Percentiles rank a stretch among this genome's conserved stretches.
phyloP scores from a whole-genome alignment of 1,140 invertebrate genomes.

The Radopholus similis region DNA sequence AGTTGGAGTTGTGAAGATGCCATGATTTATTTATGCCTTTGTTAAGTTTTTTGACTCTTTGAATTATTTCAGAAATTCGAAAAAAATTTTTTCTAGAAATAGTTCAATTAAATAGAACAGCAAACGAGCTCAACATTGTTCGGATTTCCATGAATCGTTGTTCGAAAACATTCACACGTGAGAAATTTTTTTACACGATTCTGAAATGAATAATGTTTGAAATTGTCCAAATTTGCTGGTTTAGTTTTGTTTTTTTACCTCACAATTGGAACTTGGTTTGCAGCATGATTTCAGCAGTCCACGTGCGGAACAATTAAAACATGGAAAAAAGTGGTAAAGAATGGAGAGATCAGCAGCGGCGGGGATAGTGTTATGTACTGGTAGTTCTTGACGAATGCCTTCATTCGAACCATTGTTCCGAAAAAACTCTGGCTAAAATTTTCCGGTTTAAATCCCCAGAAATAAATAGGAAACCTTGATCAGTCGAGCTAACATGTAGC shows the following conservation, averaged over 20 bases:
- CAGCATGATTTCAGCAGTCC: neutral
- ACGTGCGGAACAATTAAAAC: neutral
- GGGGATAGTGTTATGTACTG: no score
- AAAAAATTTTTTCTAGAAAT: no score
- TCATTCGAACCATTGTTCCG: no score
- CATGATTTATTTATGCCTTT: neutral
- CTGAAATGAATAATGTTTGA: no score
- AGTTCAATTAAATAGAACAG: no score
- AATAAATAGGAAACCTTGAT: no score
- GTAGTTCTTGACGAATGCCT: no score
- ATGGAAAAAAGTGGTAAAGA: neutral
- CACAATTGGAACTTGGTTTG: neutral
- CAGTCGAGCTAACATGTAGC: no score
- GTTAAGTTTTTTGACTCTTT: neutral
- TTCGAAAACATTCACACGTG: neutral
- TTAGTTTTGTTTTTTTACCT: neutral
- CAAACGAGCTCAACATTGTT: neutral
- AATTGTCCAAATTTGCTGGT: neutral
- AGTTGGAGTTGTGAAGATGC: slow-evolving; percentile 75
- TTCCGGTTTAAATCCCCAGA: no score
- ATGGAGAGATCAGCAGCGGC: neutral
- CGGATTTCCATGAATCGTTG: neutral
- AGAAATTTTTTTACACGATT: no score
- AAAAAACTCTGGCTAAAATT: no score
- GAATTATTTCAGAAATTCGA: no score